Evolutionary conservation across 2,113 vertebrate species (phyloP), one percentile per base, ranked within the genome.

Genomic region (Callipepla squamata): DNA sequence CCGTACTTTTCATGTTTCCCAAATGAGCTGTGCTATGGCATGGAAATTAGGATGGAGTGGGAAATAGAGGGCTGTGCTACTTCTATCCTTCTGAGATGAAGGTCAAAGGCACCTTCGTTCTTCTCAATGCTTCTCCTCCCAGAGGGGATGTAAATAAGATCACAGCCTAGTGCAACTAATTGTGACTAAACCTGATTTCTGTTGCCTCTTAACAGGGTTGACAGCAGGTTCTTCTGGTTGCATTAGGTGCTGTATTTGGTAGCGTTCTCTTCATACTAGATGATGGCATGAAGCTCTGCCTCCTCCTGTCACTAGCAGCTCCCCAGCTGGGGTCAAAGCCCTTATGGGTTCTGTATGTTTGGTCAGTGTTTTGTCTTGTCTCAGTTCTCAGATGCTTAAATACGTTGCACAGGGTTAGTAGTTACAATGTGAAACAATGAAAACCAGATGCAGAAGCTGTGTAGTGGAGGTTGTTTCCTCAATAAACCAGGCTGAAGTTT

Each of bases 1-100:
- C 50, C 30, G 1, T 90, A 66, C 93, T 96, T 95, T 94, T 97
- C 96, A 96, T 95, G 89, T 97, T 97, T 97, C 96, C 93, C 94
- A 96, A 94, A 96, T 75, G 95, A 97, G 92, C 76, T 76, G 92
- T 68, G 93, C 84, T 76, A 6, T 45, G 32, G 94, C 79, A 83
- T 87, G 90, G 94, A 96, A 97, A 97, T 97, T 51, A 95, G 93
- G 87, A 73, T 55, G 32, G 69, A 89, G 59, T 22, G 45, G 94
- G 89, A 87, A 92, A 74, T 13, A 93, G 94, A 88, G 83, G 90
- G 95, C 90, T 95, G 95, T 5, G 70, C 88, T 76, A 22, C 72
- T 62, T 92, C 92, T 82, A 19, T 88, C 66, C 87, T 96, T 94
- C 84, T 36, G 48, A 67, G 77, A 79, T 87, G 95, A 97, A 97